phyloP scores from a whole-genome alignment of 2,888 invertebrate species.

The Phasia obesa region DNA sequence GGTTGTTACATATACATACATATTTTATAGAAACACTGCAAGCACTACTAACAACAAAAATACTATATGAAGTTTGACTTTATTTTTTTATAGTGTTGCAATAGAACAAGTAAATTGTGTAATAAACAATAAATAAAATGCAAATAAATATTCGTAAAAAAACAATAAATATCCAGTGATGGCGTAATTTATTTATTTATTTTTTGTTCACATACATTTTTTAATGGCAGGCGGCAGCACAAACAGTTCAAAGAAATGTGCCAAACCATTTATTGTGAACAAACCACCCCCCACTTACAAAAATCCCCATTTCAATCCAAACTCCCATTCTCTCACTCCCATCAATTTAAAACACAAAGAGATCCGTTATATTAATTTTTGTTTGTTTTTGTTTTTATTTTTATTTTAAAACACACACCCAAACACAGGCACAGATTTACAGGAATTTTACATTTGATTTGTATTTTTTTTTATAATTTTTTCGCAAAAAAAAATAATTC shows the following conservation, averaged over 20 bases:
- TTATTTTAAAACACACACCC: conserved; percentile 2
- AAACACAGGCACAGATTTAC: conserved; percentile 16
- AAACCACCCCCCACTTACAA: not conserved
- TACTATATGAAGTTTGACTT: not conserved
- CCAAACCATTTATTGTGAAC: conserved; percentile 20
- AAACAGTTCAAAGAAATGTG: not conserved
- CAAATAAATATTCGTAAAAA: conserved; percentile 21
- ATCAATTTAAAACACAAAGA: not conserved
- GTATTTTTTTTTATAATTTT: not conserved
- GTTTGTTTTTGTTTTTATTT: conserved; percentile 5
- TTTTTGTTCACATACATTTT: no score
- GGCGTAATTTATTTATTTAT: conserved; percentile 7
- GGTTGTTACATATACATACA: no score
- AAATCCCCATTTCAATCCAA: not conserved
- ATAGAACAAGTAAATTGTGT: not conserved
- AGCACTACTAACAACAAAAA: no score
- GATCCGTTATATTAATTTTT: not conserved
- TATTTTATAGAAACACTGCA: conserved; percentile 1
- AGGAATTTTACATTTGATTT: conserved; percentile 47
- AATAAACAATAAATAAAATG: conserved; percentile 45
- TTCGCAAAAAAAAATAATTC: not conserved
- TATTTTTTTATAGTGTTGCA: not conserved
- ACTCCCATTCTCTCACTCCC: not conserved
- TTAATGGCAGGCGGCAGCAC: conserved; percentile 18
- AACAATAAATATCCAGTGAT: conserved; percentile 28